phyloP scores from a whole-genome alignment of 2,888 invertebrate genomes.

The Eremobia ochroleuca region DNA sequence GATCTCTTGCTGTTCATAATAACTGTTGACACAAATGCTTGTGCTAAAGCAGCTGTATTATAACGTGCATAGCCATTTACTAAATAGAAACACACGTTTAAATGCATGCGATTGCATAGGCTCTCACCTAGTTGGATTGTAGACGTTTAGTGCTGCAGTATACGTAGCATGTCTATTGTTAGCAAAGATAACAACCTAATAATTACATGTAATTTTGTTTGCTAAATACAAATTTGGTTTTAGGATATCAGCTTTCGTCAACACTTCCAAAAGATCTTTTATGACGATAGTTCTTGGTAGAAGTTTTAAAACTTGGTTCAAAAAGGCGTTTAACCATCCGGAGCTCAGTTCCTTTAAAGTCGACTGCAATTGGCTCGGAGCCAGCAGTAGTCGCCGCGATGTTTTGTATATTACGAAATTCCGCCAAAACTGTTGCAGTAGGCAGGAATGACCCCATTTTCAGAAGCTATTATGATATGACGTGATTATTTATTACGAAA shows the following conservation, averaged over 20 bases:
- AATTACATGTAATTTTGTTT: neutral
- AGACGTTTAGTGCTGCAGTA: conserved; percentile 19
- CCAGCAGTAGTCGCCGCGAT: conserved; percentile 79
- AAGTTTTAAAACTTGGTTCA: conserved; percentile 52
- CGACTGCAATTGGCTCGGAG: conserved; percentile 81
- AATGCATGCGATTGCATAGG: conserved; percentile 20
- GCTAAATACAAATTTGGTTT: conserved; percentile 17
- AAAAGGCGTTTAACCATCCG: conserved; percentile 71
- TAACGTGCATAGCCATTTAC: conserved; percentile 37
- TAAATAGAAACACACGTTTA: conserved; percentile 38
- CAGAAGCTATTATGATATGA: conserved; percentile 71
- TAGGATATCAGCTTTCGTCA: neutral
- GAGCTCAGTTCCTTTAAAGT: conserved; percentile 68
- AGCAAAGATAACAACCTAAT: neutral
- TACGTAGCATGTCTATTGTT: conserved; percentile 26
- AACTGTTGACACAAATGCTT: conserved; percentile 55
- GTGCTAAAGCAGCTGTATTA: conserved; percentile 46
- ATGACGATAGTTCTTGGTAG: conserved; percentile 29
- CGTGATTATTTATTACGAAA: conserved; percentile 63
- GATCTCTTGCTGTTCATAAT: conserved; percentile 49
- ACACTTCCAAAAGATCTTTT: conserved; percentile 16
- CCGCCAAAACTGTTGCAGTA: conserved; percentile 88
- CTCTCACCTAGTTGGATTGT: conserved; percentile 6
- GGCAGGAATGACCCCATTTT: conserved; percentile 84
- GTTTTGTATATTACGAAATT: conserved; percentile 90